These are phyloP conservation scores for Exocentrus adspersus DNA, from an alignment of 2,888 invertebrate species.

Conservation along the genomic window DNA sequence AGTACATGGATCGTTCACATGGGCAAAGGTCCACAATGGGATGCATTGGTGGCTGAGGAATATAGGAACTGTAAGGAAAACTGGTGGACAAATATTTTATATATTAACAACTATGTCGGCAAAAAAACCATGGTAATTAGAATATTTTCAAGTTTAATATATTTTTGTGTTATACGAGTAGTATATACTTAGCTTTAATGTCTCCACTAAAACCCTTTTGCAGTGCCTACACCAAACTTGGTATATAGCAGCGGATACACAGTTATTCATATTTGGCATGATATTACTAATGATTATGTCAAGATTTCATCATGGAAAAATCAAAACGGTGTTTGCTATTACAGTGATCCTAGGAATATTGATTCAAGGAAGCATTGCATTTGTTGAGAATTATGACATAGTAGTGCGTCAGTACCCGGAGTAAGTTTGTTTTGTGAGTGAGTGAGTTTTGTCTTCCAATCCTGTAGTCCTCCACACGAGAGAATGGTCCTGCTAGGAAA, in stretches of 20 bases:
- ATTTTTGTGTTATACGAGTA: no score
- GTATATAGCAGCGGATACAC: slow-evolving; percentile 58
- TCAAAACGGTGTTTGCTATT: slow-evolving; percentile 35
- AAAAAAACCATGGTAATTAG: slow-evolving; percentile 49
- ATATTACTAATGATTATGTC: slow-evolving; percentile 50
- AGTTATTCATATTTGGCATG: slow-evolving; percentile 53
- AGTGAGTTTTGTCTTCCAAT: no score
- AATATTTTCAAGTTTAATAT: no score
- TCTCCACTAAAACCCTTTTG: slow-evolving; percentile 33
- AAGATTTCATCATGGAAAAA: slow-evolving; percentile 42
- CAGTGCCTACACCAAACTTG: slow-evolving; percentile 58
- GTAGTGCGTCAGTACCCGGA: slow-evolving; percentile 50
- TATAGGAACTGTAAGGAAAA: slow-evolving; percentile 51
- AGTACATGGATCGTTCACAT: slow-evolving; percentile 44
- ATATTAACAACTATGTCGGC: slow-evolving; percentile 52
- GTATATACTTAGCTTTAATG: no score
- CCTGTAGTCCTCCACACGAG: no score
- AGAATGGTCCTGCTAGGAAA: no score
- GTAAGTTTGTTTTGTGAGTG: slow-evolving; percentile 37
- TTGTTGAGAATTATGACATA: slow-evolving; percentile 52
- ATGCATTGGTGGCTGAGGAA: slow-evolving; percentile 47
- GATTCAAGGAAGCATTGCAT: slow-evolving; percentile 51
- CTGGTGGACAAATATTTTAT: slow-evolving; percentile 54
- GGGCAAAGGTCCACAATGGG: slow-evolving; percentile 51
- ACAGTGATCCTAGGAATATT: slow-evolving; percentile 46